Evolutionary conservation across 2,888 invertebrate genomes (phyloP).

Genomic region (Cheilosia variabilis): DNA sequence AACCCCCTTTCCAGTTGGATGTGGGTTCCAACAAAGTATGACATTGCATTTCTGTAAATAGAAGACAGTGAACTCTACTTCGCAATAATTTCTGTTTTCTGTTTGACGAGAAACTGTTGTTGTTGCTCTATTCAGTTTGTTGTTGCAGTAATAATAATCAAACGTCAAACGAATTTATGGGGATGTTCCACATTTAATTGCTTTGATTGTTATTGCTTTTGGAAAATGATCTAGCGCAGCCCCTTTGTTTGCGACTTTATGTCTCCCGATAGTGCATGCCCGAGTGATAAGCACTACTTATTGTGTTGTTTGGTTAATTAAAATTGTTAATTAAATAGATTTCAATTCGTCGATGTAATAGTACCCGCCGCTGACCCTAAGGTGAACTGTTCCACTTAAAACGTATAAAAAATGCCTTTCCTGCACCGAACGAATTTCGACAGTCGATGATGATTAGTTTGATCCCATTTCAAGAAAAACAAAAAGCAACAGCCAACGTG

Average conservation of each 20-base stretch:
- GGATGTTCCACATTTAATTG: constrained; percentile 49
- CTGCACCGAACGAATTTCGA: constrained; percentile 10
- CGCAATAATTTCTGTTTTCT: constrained; percentile 46
- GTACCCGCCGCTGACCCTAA: constrained; percentile 17
- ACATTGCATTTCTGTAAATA: constrained; percentile 42
- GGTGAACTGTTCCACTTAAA: constrained; percentile 15
- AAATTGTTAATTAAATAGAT: constrained; percentile 51
- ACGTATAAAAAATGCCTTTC: background rate
- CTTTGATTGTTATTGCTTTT: constrained; percentile 39
- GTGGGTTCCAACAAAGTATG: constrained; percentile 31
- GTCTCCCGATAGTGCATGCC: constrained; percentile 1
- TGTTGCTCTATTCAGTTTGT: constrained; percentile 3
- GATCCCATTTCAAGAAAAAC: constrained; percentile 5
- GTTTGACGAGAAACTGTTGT: constrained; percentile 39
- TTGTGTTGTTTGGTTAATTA: constrained; percentile 52
- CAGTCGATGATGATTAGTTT: constrained; percentile 3
- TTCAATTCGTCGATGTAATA: constrained; percentile 9
- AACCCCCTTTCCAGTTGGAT: background rate
- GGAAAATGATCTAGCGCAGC: constrained; percentile 14
- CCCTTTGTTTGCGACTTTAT: constrained; percentile 21
- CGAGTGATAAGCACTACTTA: constrained; percentile 41
- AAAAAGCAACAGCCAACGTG: background rate
- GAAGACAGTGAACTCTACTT: constrained; percentile 28
- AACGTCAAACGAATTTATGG: constrained; percentile 55
- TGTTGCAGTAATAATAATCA: background rate